phyloP scores from a whole-genome alignment of 2,797 vertebrate genomes.

The Epinephelus coioides region DNA sequence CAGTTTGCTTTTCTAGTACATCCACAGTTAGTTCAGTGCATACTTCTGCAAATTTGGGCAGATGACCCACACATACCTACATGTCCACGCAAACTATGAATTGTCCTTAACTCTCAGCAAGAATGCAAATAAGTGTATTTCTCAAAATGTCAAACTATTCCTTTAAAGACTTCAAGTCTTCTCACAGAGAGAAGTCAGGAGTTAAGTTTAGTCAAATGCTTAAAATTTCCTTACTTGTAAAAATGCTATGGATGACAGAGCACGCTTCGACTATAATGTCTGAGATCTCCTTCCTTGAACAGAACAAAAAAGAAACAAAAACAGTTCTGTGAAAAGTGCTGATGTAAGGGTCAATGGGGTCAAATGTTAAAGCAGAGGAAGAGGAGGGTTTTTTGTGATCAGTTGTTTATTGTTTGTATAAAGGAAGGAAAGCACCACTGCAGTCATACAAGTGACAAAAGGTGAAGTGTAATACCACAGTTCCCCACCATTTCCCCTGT shows the following conservation, averaged over 20 bases:
- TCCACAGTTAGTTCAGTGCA: background rate
- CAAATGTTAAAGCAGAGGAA: conserved; percentile 2
- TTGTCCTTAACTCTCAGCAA: background rate
- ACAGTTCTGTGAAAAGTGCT: background rate
- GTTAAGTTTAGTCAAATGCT: too few relatives aligned
- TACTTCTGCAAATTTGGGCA: too few relatives aligned
- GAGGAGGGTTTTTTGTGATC: background rate
- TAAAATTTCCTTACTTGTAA: conserved; percentile 63
- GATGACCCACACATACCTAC: too few relatives aligned
- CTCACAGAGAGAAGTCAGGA: background rate
- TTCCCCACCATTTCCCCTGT: too few relatives aligned
- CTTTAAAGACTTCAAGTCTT: background rate
- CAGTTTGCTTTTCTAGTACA: too few relatives aligned
- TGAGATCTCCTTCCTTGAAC: conserved; percentile 47
- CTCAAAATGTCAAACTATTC: background rate
- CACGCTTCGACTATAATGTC: background rate
- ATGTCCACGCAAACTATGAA: background rate
- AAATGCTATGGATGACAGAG: conserved; percentile 4
- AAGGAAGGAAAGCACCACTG: too few relatives aligned
- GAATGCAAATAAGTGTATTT: background rate
- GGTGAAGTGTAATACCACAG: too few relatives aligned
- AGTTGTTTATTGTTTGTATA: too few relatives aligned
- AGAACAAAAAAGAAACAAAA: background rate
- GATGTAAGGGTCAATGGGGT: background rate
- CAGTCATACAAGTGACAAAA: too few relatives aligned